Evolutionary conservation across 2,113 vertebrate genomes (phyloP), one percentile per base, ranked within the genome.

Genomic region (Girardinichthys multiradiatus): DNA sequence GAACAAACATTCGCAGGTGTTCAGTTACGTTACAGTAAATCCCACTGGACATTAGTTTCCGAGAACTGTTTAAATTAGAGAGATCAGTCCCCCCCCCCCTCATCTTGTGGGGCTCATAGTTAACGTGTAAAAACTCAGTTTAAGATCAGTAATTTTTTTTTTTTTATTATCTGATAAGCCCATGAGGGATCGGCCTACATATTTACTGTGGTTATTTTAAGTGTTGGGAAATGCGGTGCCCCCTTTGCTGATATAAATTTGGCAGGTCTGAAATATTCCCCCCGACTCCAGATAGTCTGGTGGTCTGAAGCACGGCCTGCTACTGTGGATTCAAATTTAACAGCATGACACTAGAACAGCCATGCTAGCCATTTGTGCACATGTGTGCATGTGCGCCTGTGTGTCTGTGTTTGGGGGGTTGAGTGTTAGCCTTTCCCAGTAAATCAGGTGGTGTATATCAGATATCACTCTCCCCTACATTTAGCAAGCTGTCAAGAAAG

Each of bases 201-300:
- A 92, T 95, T 94, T 93, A 90, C 84, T 78, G 73, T 1, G 72
- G 80, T 94, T 97, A 97, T 95, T 95, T 96, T 94, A 96, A 95
- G 87, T 88, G 81, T 90, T 86, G 79, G 76, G 88, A 92, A 93
- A 95, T 94, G 80, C 78, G 66, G 79, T 81, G 85, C 77, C 86
- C 72, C 89, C 48, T 54, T 92, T 92, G 92, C 86, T 78, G 90
- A 95, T 97, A 97, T 96, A 97, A 98, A 98, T 98, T 97, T 96
- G 95, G 93, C 92, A 89, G 91, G 94, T 95, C 94, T 88, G 93
- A 97, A 98, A 96, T 98, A 97, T 95, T 95, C 95, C 90, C 89
- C 90, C 93, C 93, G 97, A 97, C 97, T 99, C 97, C 97, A 96
- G 95, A 95, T 96, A 95, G 97, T 99, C 97, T 98, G 95, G 92